phyloP scores from a whole-genome alignment of 2,888 invertebrate genomes.

The Isoperla grammatica region DNA sequence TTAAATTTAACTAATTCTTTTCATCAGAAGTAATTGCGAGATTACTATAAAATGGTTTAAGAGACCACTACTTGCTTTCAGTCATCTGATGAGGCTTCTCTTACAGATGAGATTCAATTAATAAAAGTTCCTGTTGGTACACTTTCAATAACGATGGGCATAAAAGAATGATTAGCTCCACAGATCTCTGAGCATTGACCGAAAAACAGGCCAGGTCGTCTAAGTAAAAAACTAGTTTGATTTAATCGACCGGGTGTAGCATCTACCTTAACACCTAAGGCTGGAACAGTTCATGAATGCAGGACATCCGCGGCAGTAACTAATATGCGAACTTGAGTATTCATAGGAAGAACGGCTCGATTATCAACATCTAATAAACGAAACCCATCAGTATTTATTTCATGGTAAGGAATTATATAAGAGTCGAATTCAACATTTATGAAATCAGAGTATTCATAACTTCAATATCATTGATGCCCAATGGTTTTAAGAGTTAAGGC shows the following conservation, averaged over 20 bases:
- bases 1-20: conserved; percentile 52
- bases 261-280: conserved; percentile 59
- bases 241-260: conserved; percentile 60
- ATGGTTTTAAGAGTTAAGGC: conserved; percentile 55
- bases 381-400: conserved; percentile 45
- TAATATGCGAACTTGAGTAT: conserved; percentile 58
- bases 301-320: conserved; percentile 58
- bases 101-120: conserved; percentile 47
- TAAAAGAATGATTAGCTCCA: conserved; percentile 73
- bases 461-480: conserved; percentile 63
- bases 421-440: conserved; percentile 55
- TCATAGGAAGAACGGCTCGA: conserved; percentile 52
- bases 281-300: conserved; percentile 60
- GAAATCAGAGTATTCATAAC: conserved; percentile 61
- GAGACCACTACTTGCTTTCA: conserved; percentile 65
- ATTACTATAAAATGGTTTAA: conserved; percentile 62
- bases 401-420: conserved; percentile 51
- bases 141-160: conserved; percentile 65
- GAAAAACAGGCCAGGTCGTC: conserved; percentile 59
- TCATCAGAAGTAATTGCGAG: conserved; percentile 59
- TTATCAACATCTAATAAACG: conserved; percentile 61
- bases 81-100: conserved; percentile 53
- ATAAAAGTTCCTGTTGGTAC: conserved; percentile 51
- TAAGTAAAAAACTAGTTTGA: conserved; percentile 56
- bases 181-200: conserved; percentile 81